These are phyloP conservation scores for Tuta absoluta DNA, from an alignment of 2,888 invertebrate genomes.

Conservation along the genomic window DNA sequence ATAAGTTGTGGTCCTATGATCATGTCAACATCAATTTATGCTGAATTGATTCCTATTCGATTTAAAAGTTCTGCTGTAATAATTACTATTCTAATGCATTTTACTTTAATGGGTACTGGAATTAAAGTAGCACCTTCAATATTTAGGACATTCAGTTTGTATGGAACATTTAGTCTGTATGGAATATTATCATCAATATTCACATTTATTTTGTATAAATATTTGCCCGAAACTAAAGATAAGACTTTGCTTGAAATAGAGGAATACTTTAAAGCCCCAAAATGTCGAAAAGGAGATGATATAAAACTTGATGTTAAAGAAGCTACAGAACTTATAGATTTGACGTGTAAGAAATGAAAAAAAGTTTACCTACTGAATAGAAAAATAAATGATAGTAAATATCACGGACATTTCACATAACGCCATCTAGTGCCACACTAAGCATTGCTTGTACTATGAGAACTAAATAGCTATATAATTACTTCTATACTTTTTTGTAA, in stretches of 20 bases:
- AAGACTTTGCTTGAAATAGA: constrained; percentile 34
- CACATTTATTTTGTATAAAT: constrained; percentile 34
- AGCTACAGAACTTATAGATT: neutral
- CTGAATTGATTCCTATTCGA: constrained; percentile 56
- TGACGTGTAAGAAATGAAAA: constrained; percentile 3
- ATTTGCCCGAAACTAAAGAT: constrained; percentile 43
- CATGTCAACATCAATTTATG: constrained; percentile 53
- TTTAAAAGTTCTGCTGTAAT: constrained; percentile 52
- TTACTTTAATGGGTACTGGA: constrained; percentile 48
- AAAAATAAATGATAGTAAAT: too few relatives aligned
- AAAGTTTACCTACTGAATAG: too few relatives aligned
- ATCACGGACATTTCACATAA: too few relatives aligned
- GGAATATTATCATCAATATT: constrained; percentile 35
- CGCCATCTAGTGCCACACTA: too few relatives aligned
- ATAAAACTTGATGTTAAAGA: neutral
- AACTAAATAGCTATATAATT: too few relatives aligned
- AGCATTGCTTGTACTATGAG: too few relatives aligned
- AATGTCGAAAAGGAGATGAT: neutral
- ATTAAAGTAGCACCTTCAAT: constrained; percentile 54
- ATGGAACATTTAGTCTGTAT: constrained; percentile 51
- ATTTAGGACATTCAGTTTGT: constrained; percentile 48
- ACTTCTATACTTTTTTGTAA: too few relatives aligned
- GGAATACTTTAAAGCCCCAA: constrained; percentile 20
- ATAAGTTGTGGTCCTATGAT: constrained; percentile 63
- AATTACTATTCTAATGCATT: constrained; percentile 47